Conservation (phyloP, 2,113 vertebrate species). For the Hippocampus mohnikei region DNA sequence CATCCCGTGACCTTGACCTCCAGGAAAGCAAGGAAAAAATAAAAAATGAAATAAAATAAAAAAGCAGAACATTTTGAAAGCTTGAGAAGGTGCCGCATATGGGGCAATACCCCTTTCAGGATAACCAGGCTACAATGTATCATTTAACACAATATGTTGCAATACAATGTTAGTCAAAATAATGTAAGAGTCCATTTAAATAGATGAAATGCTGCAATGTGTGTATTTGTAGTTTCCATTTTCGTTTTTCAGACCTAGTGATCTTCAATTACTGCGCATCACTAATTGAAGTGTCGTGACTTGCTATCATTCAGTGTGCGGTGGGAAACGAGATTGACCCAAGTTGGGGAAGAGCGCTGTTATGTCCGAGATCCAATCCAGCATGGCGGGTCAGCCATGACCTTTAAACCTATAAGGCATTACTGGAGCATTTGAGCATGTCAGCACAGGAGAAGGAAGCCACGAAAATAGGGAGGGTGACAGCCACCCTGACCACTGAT, state of each 20-base stretch:
- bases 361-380: constrained; percentile 53
- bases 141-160: too few relatives aligned
- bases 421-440: constrained; percentile 66
- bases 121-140: too few relatives aligned
- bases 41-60: too few relatives aligned
- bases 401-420: constrained; percentile 65
- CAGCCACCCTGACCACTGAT: constrained; percentile 33
- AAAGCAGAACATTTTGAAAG: too few relatives aligned
- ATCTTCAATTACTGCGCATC: constrained; percentile 22
- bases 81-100: too few relatives aligned
- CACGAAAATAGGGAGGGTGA: constrained; percentile 25
- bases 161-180: too few relatives aligned
- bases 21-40: too few relatives aligned
- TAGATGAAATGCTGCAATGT: too few relatives aligned
- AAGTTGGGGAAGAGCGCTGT: constrained; percentile 36
- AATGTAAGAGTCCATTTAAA: too few relatives aligned
- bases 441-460: constrained; percentile 46
- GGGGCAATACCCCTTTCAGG: too few relatives aligned
- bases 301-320: constrained; percentile 20
- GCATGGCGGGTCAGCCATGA: constrained; percentile 60
- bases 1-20: too few relatives aligned
- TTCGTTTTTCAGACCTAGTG: background rate
- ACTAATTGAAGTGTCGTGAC: constrained; percentile 21
- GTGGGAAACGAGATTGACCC: constrained; percentile 29
- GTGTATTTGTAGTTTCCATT: too few relatives aligned